phyloP scores from a whole-genome alignment of 2,797 vertebrate species.

The Cygnus olor region DNA sequence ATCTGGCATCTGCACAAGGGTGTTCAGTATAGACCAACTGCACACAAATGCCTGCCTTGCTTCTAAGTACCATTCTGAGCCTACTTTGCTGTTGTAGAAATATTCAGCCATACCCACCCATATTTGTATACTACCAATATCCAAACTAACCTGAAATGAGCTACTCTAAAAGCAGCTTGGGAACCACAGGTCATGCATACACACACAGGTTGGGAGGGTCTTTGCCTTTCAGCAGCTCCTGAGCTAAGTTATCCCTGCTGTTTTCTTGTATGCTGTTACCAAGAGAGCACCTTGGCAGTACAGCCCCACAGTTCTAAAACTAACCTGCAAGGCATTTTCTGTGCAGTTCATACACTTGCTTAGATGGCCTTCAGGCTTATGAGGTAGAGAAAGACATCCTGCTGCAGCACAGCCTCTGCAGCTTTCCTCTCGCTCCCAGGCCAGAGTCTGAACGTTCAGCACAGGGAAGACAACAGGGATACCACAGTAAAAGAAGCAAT shows the following conservation, averaged over 20 bases:
- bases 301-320: background rate
- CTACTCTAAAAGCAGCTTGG: background rate
- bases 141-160: background rate
- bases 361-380: background rate
- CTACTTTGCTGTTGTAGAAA: background rate
- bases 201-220: background rate
- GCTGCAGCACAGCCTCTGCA: background rate
- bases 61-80: background rate
- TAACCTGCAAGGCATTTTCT: background rate
- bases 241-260: background rate
- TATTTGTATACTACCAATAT: background rate
- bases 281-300: background rate
- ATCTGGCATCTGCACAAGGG: background rate
- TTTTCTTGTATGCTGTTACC: background rate
- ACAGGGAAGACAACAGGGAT: no score
- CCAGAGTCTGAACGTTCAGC: background rate
- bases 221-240: background rate
- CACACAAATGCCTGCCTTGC: background rate
- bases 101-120: no score
- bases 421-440: background rate
- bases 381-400: background rate
- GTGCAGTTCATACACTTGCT: fast-evolving
- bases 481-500: background rate
- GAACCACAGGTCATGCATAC: background rate
- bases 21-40: background rate